Percentiles rank a stretch among this genome's conserved stretches.
Conservation (phyloP, 2,888 invertebrate species). For the Eristalinus aeneus region DNA sequence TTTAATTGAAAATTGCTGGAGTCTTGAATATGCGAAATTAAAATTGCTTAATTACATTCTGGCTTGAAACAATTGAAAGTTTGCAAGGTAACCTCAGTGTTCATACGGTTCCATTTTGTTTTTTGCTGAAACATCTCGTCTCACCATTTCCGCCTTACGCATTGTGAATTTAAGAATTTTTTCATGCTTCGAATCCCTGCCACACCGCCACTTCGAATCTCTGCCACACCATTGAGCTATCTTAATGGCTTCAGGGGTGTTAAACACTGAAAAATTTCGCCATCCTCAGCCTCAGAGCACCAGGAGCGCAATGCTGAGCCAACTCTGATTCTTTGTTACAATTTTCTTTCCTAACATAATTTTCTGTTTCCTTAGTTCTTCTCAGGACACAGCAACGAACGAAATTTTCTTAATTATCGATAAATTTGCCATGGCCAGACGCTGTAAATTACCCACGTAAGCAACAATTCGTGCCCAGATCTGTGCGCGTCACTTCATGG, state of each 20-base stretch:
- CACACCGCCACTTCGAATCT: constrained; percentile 18
- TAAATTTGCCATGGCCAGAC: constrained; percentile 2
- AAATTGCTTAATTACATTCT: too few species aligned
- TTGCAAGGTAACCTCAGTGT: too few species aligned
- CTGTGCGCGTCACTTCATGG: neutral
- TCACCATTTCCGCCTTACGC: neutral
- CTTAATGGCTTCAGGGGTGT: constrained; percentile 68
- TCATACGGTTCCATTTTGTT: too few species aligned
- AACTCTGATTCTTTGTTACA: neutral
- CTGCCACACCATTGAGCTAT: constrained; percentile 67
- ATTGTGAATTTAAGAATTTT: neutral
- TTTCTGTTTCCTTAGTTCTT: neutral
- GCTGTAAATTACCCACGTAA: neutral
- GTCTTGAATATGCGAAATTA: too few species aligned
- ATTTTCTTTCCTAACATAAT: neutral
- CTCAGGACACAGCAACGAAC: neutral
- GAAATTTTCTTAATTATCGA: constrained; percentile 19
- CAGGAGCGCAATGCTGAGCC: neutral
- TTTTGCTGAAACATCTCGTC: neutral
- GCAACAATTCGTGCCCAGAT: neutral
- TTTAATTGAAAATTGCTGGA: too few species aligned
- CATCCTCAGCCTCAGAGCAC: neutral
- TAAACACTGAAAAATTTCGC: constrained; percentile 54
- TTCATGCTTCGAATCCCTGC: neutral
- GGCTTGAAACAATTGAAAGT: too few species aligned